Evolutionary conservation across 1,140 invertebrate genomes (phyloP).

Genomic region (Spodoptera frugiperda): DNA sequence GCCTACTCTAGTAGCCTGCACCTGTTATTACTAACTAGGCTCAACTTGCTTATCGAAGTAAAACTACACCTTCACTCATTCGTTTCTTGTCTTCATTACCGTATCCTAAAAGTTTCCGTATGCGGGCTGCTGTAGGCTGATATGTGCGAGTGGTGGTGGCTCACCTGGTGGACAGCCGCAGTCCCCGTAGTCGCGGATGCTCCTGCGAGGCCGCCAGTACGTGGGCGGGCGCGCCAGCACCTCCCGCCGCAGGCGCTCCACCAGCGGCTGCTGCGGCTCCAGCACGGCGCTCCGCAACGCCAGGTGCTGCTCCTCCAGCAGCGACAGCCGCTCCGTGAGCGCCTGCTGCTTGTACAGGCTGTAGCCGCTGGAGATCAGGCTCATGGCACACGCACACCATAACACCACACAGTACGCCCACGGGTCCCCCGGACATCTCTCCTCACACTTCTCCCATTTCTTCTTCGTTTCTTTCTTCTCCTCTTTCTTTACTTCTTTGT

Average conservation of each 20-base stretch:
- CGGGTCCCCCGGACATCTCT: conserved; percentile 74
- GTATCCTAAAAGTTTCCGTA: too few species aligned
- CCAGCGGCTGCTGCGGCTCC: conserved; percentile 79
- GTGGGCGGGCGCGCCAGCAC: conserved; percentile 62
- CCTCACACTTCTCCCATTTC: conserved; percentile 69
- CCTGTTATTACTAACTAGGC: too few species aligned
- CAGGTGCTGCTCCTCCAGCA: conserved; percentile 79
- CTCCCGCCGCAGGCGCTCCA: conserved; percentile 72
- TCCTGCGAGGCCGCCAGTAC: conserved; percentile 69
- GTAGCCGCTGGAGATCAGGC: conserved; percentile 80
- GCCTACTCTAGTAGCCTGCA: too few species aligned
- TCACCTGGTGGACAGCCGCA: conserved; percentile 80
- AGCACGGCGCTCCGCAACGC: conserved; percentile 77
- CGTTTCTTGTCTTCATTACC: too few species aligned
- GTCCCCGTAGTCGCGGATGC: conserved; percentile 76
- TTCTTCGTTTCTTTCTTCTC: conserved; percentile 63
- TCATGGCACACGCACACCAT: conserved; percentile 84
- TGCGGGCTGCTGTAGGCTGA: too few species aligned
- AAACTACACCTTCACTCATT: too few species aligned
- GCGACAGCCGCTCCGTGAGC: conserved; percentile 67
- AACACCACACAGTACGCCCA: conserved; percentile 82
- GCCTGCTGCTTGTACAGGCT: conserved; percentile 76
- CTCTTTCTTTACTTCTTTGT: conserved; percentile 55
- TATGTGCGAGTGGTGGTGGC: neutral
- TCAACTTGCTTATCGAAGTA: too few species aligned